Evolutionary conservation across 2,888 invertebrate species (phyloP), one percentile per base, ranked within the genome.

Genomic region (Resseliella maxima): DNA sequence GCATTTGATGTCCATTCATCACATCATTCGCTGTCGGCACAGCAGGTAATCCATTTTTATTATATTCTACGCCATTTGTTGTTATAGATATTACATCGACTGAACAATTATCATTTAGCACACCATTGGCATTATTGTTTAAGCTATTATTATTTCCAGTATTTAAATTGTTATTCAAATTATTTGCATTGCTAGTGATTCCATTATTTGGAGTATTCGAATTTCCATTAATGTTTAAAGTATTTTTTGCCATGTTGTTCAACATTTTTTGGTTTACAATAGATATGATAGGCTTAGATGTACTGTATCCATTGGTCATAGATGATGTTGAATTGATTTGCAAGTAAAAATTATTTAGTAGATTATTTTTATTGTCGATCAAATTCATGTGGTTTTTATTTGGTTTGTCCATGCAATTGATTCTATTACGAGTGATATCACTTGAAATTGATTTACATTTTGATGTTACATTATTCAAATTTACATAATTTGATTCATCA

Each of bases 11-110:
- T 83, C 83, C 83, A 83, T 38, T 83, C 0, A 24, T 36, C 83
- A 83, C 38, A 83, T 83, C 83, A n/a, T 83, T 38, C 83, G 83
- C 21, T 38, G 83, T 36, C n/a, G 83, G 38, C 38, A 83, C 83
- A 38, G 38, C n/a, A 38, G 83, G 83, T 38, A 83, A 83, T 38
- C 83, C 83, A 38, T 83, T 83, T 83, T 83, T 83, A 83, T 83
- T 83, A 15, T 38, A 83, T 1, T 83, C 83, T 10, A 38, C 38
- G 6, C 38, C 83, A 86, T 45, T 85, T 86, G 86, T 87, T 87
- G 86, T 87, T 87, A 87, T 86, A 64, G 86, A 35, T 18, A 31
- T 72, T 72, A 35, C 15, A 35, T 72, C 72, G 72, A 72, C 18
- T n/a, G 31, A 1, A 72, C 50, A 18, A 15, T 8, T 18, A 50